Base-by-base conservation (phyloP, 2,888 invertebrate genomes). In the Scaptomyza cyrtandrae region DNA sequence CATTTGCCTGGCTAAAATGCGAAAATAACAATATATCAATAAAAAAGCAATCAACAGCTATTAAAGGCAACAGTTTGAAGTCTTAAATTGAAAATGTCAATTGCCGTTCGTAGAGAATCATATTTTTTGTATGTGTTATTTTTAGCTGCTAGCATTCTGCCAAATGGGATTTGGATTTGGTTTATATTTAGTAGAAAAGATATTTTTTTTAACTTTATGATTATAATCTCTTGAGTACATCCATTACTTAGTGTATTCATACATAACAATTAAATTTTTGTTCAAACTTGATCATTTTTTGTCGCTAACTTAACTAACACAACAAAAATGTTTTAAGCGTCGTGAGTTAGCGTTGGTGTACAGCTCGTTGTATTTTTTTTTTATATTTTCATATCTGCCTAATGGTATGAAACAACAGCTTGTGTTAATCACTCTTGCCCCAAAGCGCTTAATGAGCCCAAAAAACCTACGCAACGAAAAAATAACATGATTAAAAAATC, bases 391-490 rank as follows among this genome's bases (percentile, higher is more conserved):
- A 29, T 61, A 61, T 70, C 58, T 63, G 71, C 69, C 54, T 48
- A 41, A 61, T 63, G 77, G 67, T 58, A 62, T 64, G 86, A 14
- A 14, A 14, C 75, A 77, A 74, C 81, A 81, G 81, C 80, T 81
- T 83, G 81, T 86, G 86, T 86, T 81, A 83, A 81, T 86, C 71
- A 77, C 86, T 59, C 55, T 24, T 58, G 80, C 71, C 80, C 80
- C 80, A 80, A 86, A 83, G 84, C 60, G 66, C 86, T 83, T 86
- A 81, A 81, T 86, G 81, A 81, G 86, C 80, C 67, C 69, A 66
- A 68, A 65, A 69, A 70, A 70, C 49, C 50, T 11, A 13, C 10
- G 33, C 60, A 61, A 24, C 24, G 24, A 24, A 24, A 24, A 24
- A 24, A 24, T 24, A 24, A 24, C 3, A 24, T 24, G 24, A 1